Base-by-base conservation (phyloP, 1,140 invertebrate species). In the Forficula auricularia region DNA sequence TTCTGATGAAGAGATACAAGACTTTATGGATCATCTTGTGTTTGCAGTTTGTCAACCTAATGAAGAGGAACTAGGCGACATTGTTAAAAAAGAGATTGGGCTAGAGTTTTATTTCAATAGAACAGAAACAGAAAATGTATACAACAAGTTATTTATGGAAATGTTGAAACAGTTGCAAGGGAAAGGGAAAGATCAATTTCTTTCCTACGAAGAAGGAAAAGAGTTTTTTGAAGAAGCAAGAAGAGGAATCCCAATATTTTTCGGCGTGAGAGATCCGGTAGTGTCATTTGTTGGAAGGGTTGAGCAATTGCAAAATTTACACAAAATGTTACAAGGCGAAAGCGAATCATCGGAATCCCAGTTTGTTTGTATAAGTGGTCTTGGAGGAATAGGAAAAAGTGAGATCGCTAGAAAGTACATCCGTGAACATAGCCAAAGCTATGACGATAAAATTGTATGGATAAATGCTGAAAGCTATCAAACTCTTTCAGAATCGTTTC, bases 391-490 rank as follows among this genome's bases (percentile, higher is more conserved):
- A 13, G 51, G 51, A 3, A 53, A 53, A 42, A 53, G 41, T 19
- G 50, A 53, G 22, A 41, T 53, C 13, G 45, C 45, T n/a, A 52
- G 45, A 33, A 50, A 52, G 37, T 53, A 52, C 31, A 27, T 43
- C 12, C 14, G 19, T 19, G 18, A 48, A 42, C 38, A 52, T 32
- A 43, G 42, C 2, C 12, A 48, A 30, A 7, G 41, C 19, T 53
- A 48, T 39, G 50, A 52, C 16, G 34, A 45, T n/a, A 53, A 53
- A 19, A 19, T 53, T 14, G 27, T 52, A 12, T 53, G 51, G 51
- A 43, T 53, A 35, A 48, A 53, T 39, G 51, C 50, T 19, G 51
- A 53, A 37, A 52, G 27, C n/a, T n/a, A n/a, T n/a, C n/a, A n/a
- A n/a, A n/a, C n/a, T 38, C 19, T 53, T n/a, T n/a, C 7, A 14